These are phyloP conservation scores for Calycopis cecrops DNA, from an alignment of 1,140 invertebrate species.

Conservation along the genomic window DNA sequence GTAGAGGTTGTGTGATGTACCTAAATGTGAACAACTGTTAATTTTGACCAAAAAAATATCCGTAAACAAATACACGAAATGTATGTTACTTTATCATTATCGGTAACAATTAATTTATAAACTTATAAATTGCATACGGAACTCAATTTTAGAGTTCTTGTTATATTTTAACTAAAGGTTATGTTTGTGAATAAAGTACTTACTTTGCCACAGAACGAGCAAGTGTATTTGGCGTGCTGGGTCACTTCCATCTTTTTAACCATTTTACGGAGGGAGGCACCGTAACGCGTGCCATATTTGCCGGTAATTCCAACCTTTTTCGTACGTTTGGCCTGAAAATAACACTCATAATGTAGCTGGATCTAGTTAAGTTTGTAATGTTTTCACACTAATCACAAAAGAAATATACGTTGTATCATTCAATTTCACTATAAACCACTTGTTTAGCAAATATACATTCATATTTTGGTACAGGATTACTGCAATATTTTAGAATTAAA, in stretches of 20 bases:
- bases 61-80: too few relatives aligned
- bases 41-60: too few relatives aligned
- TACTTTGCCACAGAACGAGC: slow-evolving; percentile 99
- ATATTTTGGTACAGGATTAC: slow-evolving; percentile 32
- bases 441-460: not conserved
- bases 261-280: slow-evolving; percentile 99
- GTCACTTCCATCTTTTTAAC: slow-evolving; percentile 99
- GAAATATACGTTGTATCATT: slow-evolving; percentile 1
- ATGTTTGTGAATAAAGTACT: slow-evolving; percentile 32
- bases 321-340: slow-evolving; percentile 96
- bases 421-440: not conserved
- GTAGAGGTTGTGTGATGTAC: too few relatives aligned
- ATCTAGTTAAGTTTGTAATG: not conserved
- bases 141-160: not conserved
- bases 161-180: not conserved
- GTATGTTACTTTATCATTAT: too few relatives aligned
- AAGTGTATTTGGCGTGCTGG: slow-evolving; percentile 99
- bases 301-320: slow-evolving; percentile 99
- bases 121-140: too few relatives aligned
- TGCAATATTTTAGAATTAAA: slow-evolving; percentile 53
- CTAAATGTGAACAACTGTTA: too few relatives aligned
- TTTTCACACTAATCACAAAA: not conserved
- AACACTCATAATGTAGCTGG: not conserved
- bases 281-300: slow-evolving; percentile 99
- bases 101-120: too few relatives aligned